Evolutionary conservation across 1,140 invertebrate species (phyloP).

Genomic region (Notospermus geniculatus): DNA sequence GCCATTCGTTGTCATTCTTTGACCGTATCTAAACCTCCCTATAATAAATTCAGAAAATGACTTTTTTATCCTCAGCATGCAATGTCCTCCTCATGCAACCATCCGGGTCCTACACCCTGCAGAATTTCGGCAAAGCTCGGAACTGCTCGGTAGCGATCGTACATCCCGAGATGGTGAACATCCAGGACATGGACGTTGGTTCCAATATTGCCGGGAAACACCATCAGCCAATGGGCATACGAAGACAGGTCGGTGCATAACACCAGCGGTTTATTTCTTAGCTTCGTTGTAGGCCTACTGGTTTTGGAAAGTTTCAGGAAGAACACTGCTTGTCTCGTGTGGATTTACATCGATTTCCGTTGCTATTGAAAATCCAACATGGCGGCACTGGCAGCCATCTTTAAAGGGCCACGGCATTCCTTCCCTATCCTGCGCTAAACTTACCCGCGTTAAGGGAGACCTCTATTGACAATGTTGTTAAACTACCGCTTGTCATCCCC

Average conservation of each 20-base stretch:
- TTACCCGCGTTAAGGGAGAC: no score
- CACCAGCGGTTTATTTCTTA: neutral
- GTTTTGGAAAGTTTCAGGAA: no score
- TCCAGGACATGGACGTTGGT: conserved; percentile 68
- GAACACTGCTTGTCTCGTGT: no score
- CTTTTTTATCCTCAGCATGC: conserved; percentile 64
- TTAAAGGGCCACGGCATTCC: no score
- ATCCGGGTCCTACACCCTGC: conserved; percentile 72
- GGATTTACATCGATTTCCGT: no score
- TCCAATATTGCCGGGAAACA: conserved; percentile 25
- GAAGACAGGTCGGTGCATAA: conserved; percentile 67
- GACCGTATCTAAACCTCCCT: neutral
- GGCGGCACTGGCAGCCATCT: no score
- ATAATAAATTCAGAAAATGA: no score
- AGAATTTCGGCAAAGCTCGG: conserved; percentile 72
- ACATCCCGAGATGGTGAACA: conserved; percentile 69
- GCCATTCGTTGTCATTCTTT: neutral
- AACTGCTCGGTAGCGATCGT: conserved; percentile 80
- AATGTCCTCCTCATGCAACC: conserved; percentile 74
- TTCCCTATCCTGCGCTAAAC: no score
- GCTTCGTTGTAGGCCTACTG: no score
- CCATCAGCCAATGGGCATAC: conserved; percentile 50
- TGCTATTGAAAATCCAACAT: no score
- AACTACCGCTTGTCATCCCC: no score
- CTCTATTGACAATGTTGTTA: no score